A percentile compares a stretch with the other conserved stretches of the same genome.
Conservation (phyloP, 2,797 vertebrate species). For the Pyrrhura leucotis region DNA sequence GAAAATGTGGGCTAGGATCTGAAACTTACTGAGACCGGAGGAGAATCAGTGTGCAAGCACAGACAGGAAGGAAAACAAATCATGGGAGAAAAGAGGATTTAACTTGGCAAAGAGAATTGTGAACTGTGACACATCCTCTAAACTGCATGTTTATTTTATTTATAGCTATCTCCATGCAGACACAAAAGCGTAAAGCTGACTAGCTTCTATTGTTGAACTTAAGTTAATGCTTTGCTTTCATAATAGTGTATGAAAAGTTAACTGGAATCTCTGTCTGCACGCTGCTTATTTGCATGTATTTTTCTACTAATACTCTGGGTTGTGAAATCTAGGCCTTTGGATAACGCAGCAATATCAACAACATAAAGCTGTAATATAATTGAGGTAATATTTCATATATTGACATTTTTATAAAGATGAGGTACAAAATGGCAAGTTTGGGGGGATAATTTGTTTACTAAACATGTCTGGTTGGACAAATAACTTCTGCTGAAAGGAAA, state of each 20-base stretch:
- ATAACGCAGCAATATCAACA: neutral
- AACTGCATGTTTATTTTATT: neutral
- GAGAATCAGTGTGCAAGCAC: neutral
- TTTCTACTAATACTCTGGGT: neutral
- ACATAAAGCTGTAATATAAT: neutral
- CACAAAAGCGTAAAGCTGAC: neutral
- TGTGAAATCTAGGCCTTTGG: neutral
- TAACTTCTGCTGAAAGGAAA: neutral
- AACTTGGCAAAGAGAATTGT: neutral
- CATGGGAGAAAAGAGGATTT: neutral
- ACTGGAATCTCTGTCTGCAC: neutral
- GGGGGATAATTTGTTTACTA: neutral
- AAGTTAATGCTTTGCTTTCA: neutral
- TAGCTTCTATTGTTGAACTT: neutral
- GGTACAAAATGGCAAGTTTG: neutral
- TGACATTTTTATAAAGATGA: neutral
- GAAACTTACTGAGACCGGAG: neutral
- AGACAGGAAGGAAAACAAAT: neutral
- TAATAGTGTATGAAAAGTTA: neutral
- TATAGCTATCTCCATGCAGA: neutral
- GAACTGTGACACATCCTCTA: neutral
- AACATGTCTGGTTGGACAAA: neutral
- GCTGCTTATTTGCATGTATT: neutral
- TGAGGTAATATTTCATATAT: neutral
- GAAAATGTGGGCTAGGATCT: neutral